Conservation (phyloP, 2,113 vertebrate species). For the Suncus etruscus region DNA sequence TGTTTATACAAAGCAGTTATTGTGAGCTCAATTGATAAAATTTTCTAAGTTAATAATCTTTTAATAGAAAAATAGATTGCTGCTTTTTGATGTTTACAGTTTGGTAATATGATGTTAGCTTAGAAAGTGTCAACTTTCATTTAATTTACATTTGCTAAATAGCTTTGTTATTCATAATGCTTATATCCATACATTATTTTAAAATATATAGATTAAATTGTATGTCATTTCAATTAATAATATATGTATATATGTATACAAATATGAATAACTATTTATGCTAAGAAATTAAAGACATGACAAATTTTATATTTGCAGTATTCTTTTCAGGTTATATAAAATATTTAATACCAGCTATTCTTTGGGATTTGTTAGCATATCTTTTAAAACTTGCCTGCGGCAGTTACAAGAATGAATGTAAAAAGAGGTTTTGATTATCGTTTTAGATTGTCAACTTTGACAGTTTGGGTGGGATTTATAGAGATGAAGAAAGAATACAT, state of each 20-base stretch:
- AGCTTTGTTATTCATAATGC: slow-evolving; percentile 46
- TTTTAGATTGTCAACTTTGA: slow-evolving; percentile 92
- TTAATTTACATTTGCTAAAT: slow-evolving; percentile 71
- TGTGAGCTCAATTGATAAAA: slow-evolving; percentile 64
- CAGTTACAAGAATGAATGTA: slow-evolving; percentile 90
- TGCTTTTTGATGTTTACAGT: slow-evolving; percentile 58
- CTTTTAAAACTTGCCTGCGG: slow-evolving; percentile 90
- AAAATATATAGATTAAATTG: not conserved
- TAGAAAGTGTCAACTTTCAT: too few relatives aligned
- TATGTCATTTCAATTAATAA: slow-evolving; percentile 1
- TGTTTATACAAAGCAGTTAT: slow-evolving; percentile 53
- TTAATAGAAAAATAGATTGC: slow-evolving; percentile 48
- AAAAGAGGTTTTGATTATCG: slow-evolving; percentile 92
- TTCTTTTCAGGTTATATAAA: slow-evolving; percentile 88
- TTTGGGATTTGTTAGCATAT: slow-evolving; percentile 92
- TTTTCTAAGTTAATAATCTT: slow-evolving; percentile 64
- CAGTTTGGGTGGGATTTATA: slow-evolving; percentile 88
- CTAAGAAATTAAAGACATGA: slow-evolving; percentile 66
- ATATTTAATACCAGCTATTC: slow-evolving; percentile 90
- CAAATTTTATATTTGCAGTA: slow-evolving; percentile 85
- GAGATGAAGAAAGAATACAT: slow-evolving; percentile 85
- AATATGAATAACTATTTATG: slow-evolving; percentile 34
- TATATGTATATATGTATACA: not conserved
- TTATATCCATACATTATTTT: not conserved
- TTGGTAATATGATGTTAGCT: too few relatives aligned